A percentile compares a stretch with the other conserved stretches of the same genome.
Conservation (phyloP, 53 echinoderm and acorn worm genomes). For the Paracentrotus lividus region DNA sequence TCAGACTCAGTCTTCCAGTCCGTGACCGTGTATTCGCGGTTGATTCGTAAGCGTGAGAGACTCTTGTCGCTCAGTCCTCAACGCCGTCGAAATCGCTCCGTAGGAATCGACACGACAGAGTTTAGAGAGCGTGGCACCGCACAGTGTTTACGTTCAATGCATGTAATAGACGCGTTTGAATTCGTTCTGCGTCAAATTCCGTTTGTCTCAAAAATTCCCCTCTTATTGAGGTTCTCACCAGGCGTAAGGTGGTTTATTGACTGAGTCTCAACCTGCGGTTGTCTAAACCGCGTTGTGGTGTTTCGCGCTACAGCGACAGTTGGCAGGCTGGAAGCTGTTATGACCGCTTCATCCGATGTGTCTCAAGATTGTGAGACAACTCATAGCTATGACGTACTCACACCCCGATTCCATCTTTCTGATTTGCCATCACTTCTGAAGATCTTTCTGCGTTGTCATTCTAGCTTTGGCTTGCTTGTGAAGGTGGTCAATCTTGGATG, state of each 20-base stretch:
- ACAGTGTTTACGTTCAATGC: constrained; percentile 76
- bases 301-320: constrained; percentile 50
- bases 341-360: constrained; percentile 75
- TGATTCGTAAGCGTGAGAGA: constrained; percentile 61
- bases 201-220: constrained; percentile 80
- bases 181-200: constrained; percentile 74
- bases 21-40: constrained; percentile 67
- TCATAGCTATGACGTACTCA: constrained; percentile 86
- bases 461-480: constrained; percentile 82
- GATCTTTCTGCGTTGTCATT: constrained; percentile 71
- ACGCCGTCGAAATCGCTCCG: constrained; percentile 79
- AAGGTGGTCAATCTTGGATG: constrained; percentile 78
- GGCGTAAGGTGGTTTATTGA: constrained; percentile 71
- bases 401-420: constrained; percentile 71
- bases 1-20: constrained; percentile 75
- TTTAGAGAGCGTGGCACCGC: constrained; percentile 86
- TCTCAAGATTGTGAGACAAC: constrained; percentile 85
- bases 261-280: constrained; percentile 71
- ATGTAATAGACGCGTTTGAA: constrained; percentile 74
- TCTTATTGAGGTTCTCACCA: constrained; percentile 78
- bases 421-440: constrained; percentile 25
- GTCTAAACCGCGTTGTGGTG: constrained; percentile 32
- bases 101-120: constrained; percentile 84
- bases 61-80: constrained; percentile 68
- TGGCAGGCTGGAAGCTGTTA: constrained; percentile 67